These are phyloP conservation scores for Acipenser transmontanus DNA, from an alignment of 2,797 vertebrate genomes.

Conservation along the genomic window DNA sequence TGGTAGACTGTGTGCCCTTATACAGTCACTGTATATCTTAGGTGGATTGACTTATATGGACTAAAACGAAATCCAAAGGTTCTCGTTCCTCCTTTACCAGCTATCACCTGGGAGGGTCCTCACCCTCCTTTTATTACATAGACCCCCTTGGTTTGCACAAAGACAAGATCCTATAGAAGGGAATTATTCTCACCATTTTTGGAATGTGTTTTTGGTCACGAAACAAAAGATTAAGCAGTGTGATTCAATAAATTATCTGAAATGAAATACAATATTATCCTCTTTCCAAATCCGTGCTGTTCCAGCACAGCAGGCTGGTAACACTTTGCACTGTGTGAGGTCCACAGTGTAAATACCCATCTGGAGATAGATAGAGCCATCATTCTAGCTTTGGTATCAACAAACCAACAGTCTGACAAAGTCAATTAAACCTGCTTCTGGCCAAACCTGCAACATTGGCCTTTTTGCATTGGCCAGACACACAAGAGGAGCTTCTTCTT, in stretches of 20 bases:
- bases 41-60: not conserved
- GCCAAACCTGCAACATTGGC: slow-evolving; percentile 40
- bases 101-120: slow-evolving; percentile 22
- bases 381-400: slow-evolving; percentile 81
- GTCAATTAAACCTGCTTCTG: slow-evolving; percentile 72
- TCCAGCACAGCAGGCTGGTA: slow-evolving; percentile 67
- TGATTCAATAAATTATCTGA: slow-evolving; percentile 92
- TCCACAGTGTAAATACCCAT: slow-evolving; percentile 87
- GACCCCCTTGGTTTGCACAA: not conserved
- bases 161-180: slow-evolving; percentile 38
- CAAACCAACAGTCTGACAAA: slow-evolving; percentile 84
- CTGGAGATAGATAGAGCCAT: slow-evolving; percentile 88
- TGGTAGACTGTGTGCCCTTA: not conserved
- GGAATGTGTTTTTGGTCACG: slow-evolving; percentile 62
- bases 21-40: slow-evolving; percentile 1
- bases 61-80: slow-evolving; percentile 46
- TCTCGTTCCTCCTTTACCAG: slow-evolving; percentile 42
- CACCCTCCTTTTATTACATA: not conserved
- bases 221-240: slow-evolving; percentile 75
- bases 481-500: not conserved
- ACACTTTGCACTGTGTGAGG: slow-evolving; percentile 92
- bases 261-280: slow-evolving; percentile 77
- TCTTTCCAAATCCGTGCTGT: slow-evolving; percentile 62
- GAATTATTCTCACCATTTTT: slow-evolving; percentile 50
- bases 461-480: slow-evolving; percentile 6